Evolutionary conservation across 2,888 invertebrate species (phyloP).

Genomic region (Drosophila birchii): DNA sequence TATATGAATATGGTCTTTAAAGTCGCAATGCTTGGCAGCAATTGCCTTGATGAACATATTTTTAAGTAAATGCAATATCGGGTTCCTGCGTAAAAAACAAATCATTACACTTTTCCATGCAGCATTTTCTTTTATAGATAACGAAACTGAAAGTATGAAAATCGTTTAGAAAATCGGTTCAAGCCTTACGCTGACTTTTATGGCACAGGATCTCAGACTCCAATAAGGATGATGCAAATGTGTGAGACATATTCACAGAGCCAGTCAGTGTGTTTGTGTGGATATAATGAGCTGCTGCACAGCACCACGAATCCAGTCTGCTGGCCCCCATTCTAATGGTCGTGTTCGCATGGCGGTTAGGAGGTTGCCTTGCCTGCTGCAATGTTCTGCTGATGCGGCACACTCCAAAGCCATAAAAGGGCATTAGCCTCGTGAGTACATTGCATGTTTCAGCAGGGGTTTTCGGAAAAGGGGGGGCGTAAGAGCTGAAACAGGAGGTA

Average conservation of each 20-base stretch:
- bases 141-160: slow-evolving; percentile 1
- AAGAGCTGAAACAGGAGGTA: slow-evolving; percentile 2
- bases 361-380: slow-evolving; percentile 39
- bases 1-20: too few relatives aligned
- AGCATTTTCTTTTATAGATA: too few relatives aligned
- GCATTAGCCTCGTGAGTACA: slow-evolving; percentile 72
- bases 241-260: slow-evolving; percentile 51
- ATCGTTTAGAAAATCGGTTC: slow-evolving; percentile 40
- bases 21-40: too few relatives aligned
- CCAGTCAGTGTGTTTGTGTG: slow-evolving; percentile 16
- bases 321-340: slow-evolving; percentile 62
- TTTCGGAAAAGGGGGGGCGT: neutral
- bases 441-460: slow-evolving; percentile 41
- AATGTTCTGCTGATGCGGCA: slow-evolving; percentile 67
- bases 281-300: slow-evolving; percentile 65
- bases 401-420: slow-evolving; percentile 76
- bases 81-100: neutral
- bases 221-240: slow-evolving; percentile 53
- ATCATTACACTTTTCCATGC: neutral
- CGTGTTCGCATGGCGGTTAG: slow-evolving; percentile 39
- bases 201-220: slow-evolving; percentile 9
- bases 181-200: slow-evolving; percentile 47
- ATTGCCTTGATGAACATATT: neutral
- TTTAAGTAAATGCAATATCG: neutral
- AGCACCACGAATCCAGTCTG: slow-evolving; percentile 32